Base-by-base conservation (phyloP, 2,888 invertebrate genomes). In the Chaetogeoica ovagalla region DNA sequence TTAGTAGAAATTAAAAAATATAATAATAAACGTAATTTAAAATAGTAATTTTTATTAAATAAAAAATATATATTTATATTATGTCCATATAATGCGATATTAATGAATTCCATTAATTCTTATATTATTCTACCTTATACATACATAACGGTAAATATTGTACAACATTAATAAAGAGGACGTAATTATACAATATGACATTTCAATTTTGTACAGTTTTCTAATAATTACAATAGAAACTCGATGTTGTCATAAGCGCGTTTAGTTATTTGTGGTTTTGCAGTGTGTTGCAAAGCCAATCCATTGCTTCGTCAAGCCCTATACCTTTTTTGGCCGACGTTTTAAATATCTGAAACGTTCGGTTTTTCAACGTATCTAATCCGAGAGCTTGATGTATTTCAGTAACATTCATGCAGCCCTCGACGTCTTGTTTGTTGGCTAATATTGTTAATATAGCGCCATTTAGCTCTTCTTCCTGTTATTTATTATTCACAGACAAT, bases 291-390 rank as follows among this genome's bases (percentile, higher is more conserved):
- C 95, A 93, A 83, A 96, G 91, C 98, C 99, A 99, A 87, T 99
- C 98, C 99, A 99, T 99, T 82, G 98, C 97, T 88, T 96, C 96
- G 87, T 99, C 97, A 72, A 99, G 89, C 0, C 99, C 99, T 87
- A 98, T 97, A 43, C 98, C 98, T 87, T 97, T 95, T 84, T 96
- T 94, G 68, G 99, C 99, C 0, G 98, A 98, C 3, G 98, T 98
- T 89, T 98, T 98, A 88, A 99, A 99, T 86, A 99, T 98, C 90
- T 98, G 97, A 90, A 99, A 98, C 85, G 98, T 98, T 86, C 98
- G 90, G 88, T 96, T 97, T 87, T 97, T 96, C 79, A 99, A 89
- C 19, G 95, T 94, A 84, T 98, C 96, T 84, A 99, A 89, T 19
- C 98, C 98, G 68, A 99, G 88, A 0, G 97, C 96, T 87, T 96